A percentile compares a stretch with the other conserved stretches of the same genome.
Evolutionary conservation across 2,113 vertebrate genomes (phyloP).

Genomic region (Drymodes brunneopygia): DNA sequence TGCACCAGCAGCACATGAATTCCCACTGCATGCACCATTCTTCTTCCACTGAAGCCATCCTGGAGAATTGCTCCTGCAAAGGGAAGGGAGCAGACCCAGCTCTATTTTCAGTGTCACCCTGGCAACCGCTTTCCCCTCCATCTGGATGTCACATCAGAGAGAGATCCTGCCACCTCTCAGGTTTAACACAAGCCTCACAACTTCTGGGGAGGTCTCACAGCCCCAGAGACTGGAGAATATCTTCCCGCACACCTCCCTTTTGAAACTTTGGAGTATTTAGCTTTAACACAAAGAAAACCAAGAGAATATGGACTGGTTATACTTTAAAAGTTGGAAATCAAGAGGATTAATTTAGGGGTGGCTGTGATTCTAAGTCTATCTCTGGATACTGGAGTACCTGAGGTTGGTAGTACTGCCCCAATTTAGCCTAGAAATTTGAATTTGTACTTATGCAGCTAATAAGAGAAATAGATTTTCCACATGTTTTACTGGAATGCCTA

Average conservation of each 20-base stretch:
- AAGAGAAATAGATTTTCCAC: background rate
- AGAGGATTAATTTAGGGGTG: background rate
- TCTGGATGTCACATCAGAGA: slow-evolving; percentile 14
- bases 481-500: background rate
- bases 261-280: background rate
- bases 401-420: background rate
- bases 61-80: background rate
- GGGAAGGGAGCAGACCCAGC: background rate
- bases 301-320: background rate
- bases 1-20: background rate
- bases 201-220: background rate
- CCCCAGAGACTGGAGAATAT: background rate
- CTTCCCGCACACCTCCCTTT: background rate
- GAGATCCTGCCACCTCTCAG: background rate
- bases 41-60: background rate
- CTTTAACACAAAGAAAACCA: background rate
- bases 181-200: background rate
- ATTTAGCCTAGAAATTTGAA: background rate
- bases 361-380: background rate
- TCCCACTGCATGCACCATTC: background rate
- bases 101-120: slow-evolving; percentile 20
- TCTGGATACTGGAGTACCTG: background rate
- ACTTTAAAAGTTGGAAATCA: background rate
- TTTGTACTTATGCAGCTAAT: background rate
- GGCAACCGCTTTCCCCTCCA: background rate